Conservation (phyloP, 2,888 invertebrate genomes). For the Lithophane leautieri region DNA sequence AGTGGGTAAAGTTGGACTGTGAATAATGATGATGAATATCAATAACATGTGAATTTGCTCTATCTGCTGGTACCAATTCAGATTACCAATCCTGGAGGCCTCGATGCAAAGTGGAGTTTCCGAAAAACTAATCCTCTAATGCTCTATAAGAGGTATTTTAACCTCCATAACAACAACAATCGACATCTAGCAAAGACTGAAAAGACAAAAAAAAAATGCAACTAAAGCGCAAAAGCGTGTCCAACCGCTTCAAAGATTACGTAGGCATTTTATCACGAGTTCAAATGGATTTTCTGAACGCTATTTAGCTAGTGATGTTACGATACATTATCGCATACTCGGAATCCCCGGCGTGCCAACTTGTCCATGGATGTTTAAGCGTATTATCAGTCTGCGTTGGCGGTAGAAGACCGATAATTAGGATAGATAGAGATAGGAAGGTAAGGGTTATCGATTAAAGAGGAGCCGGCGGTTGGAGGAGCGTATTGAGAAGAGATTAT, state of each 20-base stretch:
- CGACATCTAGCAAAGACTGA: neutral
- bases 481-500: neutral
- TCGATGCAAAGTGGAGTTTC: neutral
- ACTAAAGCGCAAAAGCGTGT: constrained; percentile 14
- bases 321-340: constrained; percentile 46
- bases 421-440: neutral
- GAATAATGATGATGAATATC: neutral
- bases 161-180: no score
- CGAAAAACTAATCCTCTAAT: neutral
- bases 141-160: neutral
- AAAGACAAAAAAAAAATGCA: constrained; percentile 2
- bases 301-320: constrained; percentile 22
- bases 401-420: constrained; percentile 38
- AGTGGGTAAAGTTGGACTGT: neutral
- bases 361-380: constrained; percentile 39
- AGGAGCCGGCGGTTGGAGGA: neutral
- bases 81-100: no score
- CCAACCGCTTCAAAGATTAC: neutral
- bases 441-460: constrained; percentile 31
- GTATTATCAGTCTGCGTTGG: constrained; percentile 23
- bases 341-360: constrained; percentile 27
- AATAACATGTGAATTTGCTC: neutral
- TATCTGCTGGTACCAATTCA: neutral
- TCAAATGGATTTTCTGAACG: constrained; percentile 18
- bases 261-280: constrained; percentile 8